phyloP scores from a whole-genome alignment of 2,888 invertebrate genomes.

The Malacosoma neustria region DNA sequence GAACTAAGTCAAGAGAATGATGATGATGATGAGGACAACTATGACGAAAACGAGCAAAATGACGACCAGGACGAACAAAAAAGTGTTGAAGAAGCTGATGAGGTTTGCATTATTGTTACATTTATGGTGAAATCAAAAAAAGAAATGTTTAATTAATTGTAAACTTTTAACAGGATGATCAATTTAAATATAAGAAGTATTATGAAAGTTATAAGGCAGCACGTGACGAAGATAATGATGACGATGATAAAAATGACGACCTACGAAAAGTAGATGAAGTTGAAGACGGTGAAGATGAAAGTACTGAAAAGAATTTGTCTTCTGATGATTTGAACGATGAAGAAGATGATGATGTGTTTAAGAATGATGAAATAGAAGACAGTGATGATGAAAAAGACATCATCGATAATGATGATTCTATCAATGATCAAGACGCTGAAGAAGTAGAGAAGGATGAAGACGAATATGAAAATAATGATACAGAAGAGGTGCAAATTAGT shows the following conservation, averaged over 20 bases:
- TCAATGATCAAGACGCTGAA: slow-evolving; percentile 7
- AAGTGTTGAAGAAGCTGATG: slow-evolving; percentile 25
- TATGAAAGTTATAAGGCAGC: slow-evolving; percentile 14
- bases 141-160: too few species aligned
- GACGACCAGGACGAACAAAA: slow-evolving; percentile 31
- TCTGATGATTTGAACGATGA: not conserved
- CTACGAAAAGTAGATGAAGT: slow-evolving; percentile 21
- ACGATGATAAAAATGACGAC: slow-evolving; percentile 14
- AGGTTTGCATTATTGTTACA: slow-evolving; percentile 20
- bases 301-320: slow-evolving; percentile 14
- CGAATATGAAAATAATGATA: slow-evolving; percentile 13
- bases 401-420: slow-evolving; percentile 5
- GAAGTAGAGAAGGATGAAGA: slow-evolving; percentile 19
- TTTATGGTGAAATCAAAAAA: slow-evolving; percentile 5
- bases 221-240: slow-evolving; percentile 12
- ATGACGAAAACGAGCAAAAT: slow-evolving; percentile 24
- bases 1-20: slow-evolving; percentile 15
- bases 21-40: slow-evolving; percentile 17
- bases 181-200: slow-evolving; percentile 22
- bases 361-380: slow-evolving; percentile 1
- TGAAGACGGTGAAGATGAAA: slow-evolving; percentile 27
- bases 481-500: slow-evolving; percentile 34
- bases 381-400: not conserved
- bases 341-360: not conserved
- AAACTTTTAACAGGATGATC: slow-evolving; percentile 19